phyloP scores from a whole-genome alignment of 92 coral and sea anemone genomes.

The Galaxea fascicularis region DNA sequence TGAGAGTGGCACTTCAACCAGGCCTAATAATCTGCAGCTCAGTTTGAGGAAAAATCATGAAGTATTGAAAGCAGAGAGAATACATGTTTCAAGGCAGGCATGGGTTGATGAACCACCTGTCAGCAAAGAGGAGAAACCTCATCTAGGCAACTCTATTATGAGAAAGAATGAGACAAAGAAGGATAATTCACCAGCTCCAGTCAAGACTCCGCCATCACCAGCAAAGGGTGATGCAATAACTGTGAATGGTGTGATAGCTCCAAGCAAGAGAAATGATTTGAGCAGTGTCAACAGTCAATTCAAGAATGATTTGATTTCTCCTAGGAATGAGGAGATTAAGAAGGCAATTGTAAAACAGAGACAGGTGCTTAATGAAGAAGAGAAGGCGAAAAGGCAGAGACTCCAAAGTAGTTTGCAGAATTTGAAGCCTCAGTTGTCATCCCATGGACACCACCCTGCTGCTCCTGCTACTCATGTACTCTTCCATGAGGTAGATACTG shows the following conservation, averaged over 20 bases:
- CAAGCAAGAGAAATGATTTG: constrained; percentile 22
- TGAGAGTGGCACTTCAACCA: background rate
- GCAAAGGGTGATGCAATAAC: background rate
- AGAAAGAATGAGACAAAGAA: background rate
- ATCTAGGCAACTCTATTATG: background rate
- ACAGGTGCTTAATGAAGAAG: constrained; percentile 51
- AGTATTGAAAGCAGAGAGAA: background rate
- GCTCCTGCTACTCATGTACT: constrained; percentile 88
- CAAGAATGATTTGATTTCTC: constrained; percentile 9
- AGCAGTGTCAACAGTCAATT: background rate
- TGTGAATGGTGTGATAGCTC: background rate
- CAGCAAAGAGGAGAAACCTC: background rate
- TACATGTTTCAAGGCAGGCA: background rate
- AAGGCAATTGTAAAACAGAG: constrained; percentile 35
- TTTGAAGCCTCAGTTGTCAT: constrained; percentile 75
- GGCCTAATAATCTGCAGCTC: background rate
- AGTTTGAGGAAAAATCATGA: background rate
- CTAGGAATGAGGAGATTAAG: constrained; percentile 26
- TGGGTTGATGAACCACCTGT: background rate
- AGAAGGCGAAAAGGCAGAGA: constrained; percentile 78
- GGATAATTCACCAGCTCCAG: background rate
- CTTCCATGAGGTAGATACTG: constrained; percentile 81
- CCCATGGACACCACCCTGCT: constrained; percentile 75
- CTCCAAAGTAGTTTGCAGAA: constrained; percentile 83
- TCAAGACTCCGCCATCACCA: background rate